phyloP scores from a whole-genome alignment of 2,888 invertebrate species.

The Drosophila pseudotakahashii region DNA sequence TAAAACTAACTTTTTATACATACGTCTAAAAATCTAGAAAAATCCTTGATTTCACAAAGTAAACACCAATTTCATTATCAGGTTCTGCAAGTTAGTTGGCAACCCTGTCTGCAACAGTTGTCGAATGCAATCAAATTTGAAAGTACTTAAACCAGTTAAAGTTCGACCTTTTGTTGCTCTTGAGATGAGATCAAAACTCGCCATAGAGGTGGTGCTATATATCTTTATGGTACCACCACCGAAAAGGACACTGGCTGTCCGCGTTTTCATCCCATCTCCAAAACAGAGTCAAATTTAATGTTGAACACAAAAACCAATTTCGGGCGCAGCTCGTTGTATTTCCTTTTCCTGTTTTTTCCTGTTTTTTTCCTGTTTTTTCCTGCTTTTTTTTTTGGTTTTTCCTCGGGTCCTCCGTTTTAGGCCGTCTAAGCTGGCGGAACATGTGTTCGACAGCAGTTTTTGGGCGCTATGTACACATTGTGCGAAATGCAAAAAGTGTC shows the following conservation, averaged over 20 bases:
- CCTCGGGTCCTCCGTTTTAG: slow-evolving; percentile 4
- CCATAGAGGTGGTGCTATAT: not conserved
- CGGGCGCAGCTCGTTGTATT: not conserved
- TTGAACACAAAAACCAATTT: slow-evolving; percentile 24
- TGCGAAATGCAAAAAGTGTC: slow-evolving; percentile 7
- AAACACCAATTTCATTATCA: not conserved
- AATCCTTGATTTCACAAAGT: not conserved
- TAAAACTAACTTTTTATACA: too few species aligned
- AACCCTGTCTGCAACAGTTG: slow-evolving; percentile 6
- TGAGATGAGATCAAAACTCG: not conserved
- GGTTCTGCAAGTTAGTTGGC: not conserved
- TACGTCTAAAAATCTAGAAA: too few species aligned
- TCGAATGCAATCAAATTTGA: slow-evolving; percentile 12
- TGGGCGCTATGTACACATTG: slow-evolving; percentile 15
- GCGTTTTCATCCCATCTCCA: not conserved
- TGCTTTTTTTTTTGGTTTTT: too few species aligned
- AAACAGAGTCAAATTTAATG: slow-evolving; percentile 4
- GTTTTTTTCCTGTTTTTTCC: too few species aligned
- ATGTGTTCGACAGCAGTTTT: slow-evolving; percentile 21
- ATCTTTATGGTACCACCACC: too few species aligned
- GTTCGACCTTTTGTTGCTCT: slow-evolving; percentile 1
- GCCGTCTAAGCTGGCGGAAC: slow-evolving; percentile 13
- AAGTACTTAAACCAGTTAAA: slow-evolving; percentile 11
- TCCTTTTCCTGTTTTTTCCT: not conserved
- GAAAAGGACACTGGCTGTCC: slow-evolving; percentile 1